Evolutionary conservation across 2,113 vertebrate species (phyloP), one percentile per base, ranked within the genome.

Genomic region (Labrus mixtus): DNA sequence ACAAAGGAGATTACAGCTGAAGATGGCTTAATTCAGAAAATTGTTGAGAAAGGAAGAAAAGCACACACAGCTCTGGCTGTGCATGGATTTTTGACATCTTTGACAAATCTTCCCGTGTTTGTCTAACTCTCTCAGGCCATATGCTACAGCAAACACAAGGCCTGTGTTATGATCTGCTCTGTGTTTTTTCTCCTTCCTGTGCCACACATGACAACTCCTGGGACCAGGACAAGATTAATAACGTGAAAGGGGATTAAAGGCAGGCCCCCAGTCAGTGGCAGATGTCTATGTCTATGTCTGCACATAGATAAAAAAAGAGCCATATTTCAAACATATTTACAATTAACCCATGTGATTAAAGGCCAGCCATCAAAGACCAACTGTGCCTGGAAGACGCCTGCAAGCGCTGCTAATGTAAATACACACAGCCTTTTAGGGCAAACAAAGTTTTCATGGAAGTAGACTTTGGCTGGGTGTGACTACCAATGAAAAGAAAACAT

Each of bases 151-250:
- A 71, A 84, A 91, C 86, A 83, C 69, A 45, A 53, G 63, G 76
- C 60, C 81, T 84, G 82, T 72, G 69, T 82, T 83, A 78, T 89
- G 89, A 93, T 92, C 91, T 91, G 88, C 89, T 88, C 91, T 92
- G 88, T 83, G 82, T 87, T 82, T 79, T 76, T 84, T 54, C 67
- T 75, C 60, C 87, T 89, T 85, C 75, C 87, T 83, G 75, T 79
- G 84, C 78, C 73, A 72, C 88, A 91, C 90, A 89, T 88, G 91
- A 91, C 88, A 89, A 90, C 92, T 89, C 90, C 62, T 66, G 89
- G 90, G 91, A 94, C 82, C 80, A 57, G 89, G 88, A 89, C 67
- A 76, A 89, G 88, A 93, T 93, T 92, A 93, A 95, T 93, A 89
- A 90, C 10, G 77, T 91, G 90, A 92, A 89, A 90, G 82, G 85